Evolutionary conservation across 2,888 invertebrate genomes (phyloP).

Genomic region (Drosophila suboccidentalis): DNA sequence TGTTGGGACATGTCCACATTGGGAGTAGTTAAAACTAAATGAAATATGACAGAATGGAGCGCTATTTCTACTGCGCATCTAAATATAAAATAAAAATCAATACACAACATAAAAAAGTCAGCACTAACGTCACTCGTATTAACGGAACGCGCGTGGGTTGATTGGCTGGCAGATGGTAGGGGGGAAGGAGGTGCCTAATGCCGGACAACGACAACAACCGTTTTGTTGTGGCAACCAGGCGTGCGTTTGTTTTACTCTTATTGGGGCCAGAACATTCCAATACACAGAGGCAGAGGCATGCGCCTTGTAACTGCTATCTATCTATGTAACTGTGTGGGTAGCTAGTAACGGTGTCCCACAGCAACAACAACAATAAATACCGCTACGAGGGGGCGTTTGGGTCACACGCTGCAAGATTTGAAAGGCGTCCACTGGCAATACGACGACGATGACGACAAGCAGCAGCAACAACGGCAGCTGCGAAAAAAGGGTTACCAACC

Average conservation of each 20-base stretch:
- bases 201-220: slow-evolving; percentile 70
- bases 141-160: slow-evolving; percentile 63
- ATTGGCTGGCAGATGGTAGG: slow-evolving; percentile 10
- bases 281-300: slow-evolving; percentile 54
- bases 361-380: slow-evolving; percentile 36
- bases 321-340: slow-evolving; percentile 41
- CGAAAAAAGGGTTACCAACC: slow-evolving; percentile 46
- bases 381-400: slow-evolving; percentile 72
- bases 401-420: slow-evolving; percentile 69
- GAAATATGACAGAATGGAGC: slow-evolving; percentile 22
- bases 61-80: slow-evolving; percentile 64
- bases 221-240: slow-evolving; percentile 76
- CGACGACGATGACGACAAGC: slow-evolving; percentile 8
- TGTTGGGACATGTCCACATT: slow-evolving; percentile 37
- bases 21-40: slow-evolving; percentile 11
- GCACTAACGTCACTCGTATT: slow-evolving; percentile 67
- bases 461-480: slow-evolving; percentile 28
- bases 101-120: slow-evolving; percentile 48
- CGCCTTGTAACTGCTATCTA: slow-evolving; percentile 55
- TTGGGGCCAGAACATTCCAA: slow-evolving; percentile 60
- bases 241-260: slow-evolving; percentile 55
- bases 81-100: slow-evolving; percentile 74
- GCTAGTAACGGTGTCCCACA: slow-evolving; percentile 55
- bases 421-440: slow-evolving; percentile 48
- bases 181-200: slow-evolving; percentile 21